Conservation (phyloP, 2,888 invertebrate genomes). For the Griposia aprilina region DNA sequence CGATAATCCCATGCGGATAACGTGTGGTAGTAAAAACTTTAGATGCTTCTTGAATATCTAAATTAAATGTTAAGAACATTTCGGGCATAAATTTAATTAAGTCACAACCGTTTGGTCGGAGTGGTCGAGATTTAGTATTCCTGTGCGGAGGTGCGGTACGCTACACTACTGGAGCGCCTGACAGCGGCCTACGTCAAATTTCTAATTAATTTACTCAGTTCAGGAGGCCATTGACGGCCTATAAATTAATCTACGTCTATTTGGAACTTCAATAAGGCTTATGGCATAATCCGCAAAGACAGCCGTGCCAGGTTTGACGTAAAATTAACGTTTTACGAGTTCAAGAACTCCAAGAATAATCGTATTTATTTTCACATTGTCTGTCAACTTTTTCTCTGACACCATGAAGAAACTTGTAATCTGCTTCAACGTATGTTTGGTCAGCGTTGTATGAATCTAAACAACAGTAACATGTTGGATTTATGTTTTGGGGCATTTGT, state of each 20-base stretch:
- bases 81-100: slow-evolving; percentile 63
- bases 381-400: slow-evolving; percentile 22
- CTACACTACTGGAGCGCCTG: slow-evolving; percentile 56
- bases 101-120: slow-evolving; percentile 46
- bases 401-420: slow-evolving; percentile 46
- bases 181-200: slow-evolving; percentile 68
- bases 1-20: slow-evolving; percentile 31
- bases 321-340: slow-evolving; percentile 15
- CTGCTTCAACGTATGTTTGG: slow-evolving; percentile 20
- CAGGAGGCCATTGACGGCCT: slow-evolving; percentile 59
- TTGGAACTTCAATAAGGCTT: slow-evolving; percentile 52
- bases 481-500: slow-evolving; percentile 60
- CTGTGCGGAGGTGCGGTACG: slow-evolving; percentile 41
- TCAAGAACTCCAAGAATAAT: slow-evolving; percentile 31
- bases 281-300: slow-evolving; percentile 52
- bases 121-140: slow-evolving; percentile 64
- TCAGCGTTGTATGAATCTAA: slow-evolving; percentile 48
- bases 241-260: slow-evolving; percentile 64
- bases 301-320: slow-evolving; percentile 29
- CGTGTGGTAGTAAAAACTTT: slow-evolving; percentile 51
- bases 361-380: slow-evolving; percentile 30
- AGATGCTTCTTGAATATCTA: slow-evolving; percentile 48
- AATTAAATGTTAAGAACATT: slow-evolving; percentile 60
- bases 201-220: slow-evolving; percentile 67
- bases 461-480: slow-evolving; percentile 63